phyloP scores from a whole-genome alignment of 2,797 vertebrate genomes.

The Chaetodon trifasciatus region DNA sequence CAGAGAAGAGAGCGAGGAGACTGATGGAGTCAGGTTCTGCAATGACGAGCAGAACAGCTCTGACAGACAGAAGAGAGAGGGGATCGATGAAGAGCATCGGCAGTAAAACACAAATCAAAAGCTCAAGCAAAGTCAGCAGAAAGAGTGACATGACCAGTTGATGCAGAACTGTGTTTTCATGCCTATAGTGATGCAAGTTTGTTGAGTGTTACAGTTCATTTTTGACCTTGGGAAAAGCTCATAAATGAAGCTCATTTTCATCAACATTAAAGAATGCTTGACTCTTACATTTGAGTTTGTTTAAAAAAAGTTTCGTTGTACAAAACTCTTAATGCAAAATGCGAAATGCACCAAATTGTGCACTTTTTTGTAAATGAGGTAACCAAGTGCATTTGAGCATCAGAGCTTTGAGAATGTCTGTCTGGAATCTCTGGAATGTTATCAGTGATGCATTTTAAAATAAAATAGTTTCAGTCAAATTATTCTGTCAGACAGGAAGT shows the following conservation, averaged over 20 bases:
- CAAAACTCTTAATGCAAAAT: slow-evolving; percentile 1
- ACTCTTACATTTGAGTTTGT: not conserved
- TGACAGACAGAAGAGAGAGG: slow-evolving; percentile 62
- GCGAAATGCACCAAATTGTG: not conserved
- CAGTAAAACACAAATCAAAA: slow-evolving; percentile 76
- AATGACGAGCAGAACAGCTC: slow-evolving; percentile 49
- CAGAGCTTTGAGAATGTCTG: not conserved
- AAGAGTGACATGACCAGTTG: slow-evolving; percentile 66
- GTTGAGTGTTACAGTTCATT: not conserved
- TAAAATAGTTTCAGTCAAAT: slow-evolving; percentile 34
- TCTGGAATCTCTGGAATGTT: slow-evolving; percentile 5
- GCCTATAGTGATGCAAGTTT: not conserved
- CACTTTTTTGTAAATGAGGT: not conserved
- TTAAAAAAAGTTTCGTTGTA: not conserved
- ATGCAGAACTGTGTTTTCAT: slow-evolving; percentile 3
- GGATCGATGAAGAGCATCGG: slow-evolving; percentile 58
- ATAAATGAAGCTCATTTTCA: not conserved
- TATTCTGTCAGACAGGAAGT: not conserved
- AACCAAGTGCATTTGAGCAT: not conserved
- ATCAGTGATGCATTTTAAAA: slow-evolving; percentile 42
- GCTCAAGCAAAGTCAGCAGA: slow-evolving; percentile 74
- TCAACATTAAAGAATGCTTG: not conserved
- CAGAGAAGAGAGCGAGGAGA: slow-evolving; percentile 70
- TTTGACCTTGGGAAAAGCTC: not conserved
- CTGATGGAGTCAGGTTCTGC: slow-evolving; percentile 59